Evolutionary conservation across 2,888 invertebrate species (phyloP), one percentile per base, ranked within the genome.

Genomic region (Drosophila paramelanica): DNA sequence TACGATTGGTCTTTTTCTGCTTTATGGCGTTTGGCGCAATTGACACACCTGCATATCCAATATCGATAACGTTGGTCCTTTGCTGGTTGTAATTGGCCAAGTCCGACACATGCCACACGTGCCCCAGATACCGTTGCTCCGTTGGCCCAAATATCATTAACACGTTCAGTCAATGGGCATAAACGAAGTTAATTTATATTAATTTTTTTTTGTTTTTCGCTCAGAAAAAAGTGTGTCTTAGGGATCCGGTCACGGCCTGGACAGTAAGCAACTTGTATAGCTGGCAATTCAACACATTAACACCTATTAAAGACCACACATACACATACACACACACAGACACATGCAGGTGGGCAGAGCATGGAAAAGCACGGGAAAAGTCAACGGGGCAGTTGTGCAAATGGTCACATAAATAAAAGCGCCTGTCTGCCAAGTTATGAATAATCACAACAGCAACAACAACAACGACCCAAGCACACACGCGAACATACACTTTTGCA

Each of bases 381-480:
- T 78, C 72, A 76, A 73, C 68, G 69, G 52, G 77, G 73, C 70
- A 62, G 73, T 81, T 87, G 84, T 76, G 67, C 38, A 72, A 83
- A 83, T 83, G 88, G 69, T 67, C 77, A 67, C 75, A 88, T 88
- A 83, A 83, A 83, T 85, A 88, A 80, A 82, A 75, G 67, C 67
- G 52, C 49, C 65, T 88, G 80, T 86, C 88, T 85, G 80, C 77
- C 80, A 73, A 80, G 88, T 88, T 88, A 84, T 84, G 88, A 84
- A 84, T 88, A 86, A 88, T 88, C 80, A 80, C 71, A 60, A 7
- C 53, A 43, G 64, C 81, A 75, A 66, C 81, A 75, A 53, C 69
- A 60, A 68, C 58, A 76, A 68, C 52, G 49, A 33, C 1, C 11
- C 20, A 31, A 4, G 25, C 47, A 25, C 27, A 47, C 42, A 41